Conservation (phyloP, 2,888 invertebrate species). For the Andrena trimmerana region DNA sequence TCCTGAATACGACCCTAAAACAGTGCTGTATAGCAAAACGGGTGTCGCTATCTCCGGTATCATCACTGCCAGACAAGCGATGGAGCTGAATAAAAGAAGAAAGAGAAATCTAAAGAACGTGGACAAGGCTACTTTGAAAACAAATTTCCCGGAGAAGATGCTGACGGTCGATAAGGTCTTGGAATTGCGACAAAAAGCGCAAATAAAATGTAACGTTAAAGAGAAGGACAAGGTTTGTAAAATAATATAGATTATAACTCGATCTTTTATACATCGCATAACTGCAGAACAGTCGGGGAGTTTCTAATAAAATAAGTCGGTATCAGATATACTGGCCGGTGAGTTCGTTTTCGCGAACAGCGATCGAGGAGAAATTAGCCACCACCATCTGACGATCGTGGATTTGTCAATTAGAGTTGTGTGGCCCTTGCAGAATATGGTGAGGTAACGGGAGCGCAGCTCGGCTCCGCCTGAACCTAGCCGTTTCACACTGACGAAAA, state of each 20-base stretch:
- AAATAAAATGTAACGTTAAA: constrained; percentile 74
- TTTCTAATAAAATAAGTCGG: no score
- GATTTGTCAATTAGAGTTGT: no score
- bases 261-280: not conserved
- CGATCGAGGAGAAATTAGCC: no score
- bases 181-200: constrained; percentile 74
- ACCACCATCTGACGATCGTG: no score
- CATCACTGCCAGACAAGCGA: constrained; percentile 85
- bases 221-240: constrained; percentile 64
- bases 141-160: constrained; percentile 35
- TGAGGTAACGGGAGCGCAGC: no score
- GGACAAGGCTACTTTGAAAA: constrained; percentile 5
- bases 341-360: no score
- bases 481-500: no score
- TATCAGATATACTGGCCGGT: no score
- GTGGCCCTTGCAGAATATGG: no score
- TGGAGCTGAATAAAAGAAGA: constrained; percentile 76
- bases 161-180: constrained; percentile 64
- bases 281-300: not conserved
- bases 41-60: constrained; percentile 85
- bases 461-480: no score
- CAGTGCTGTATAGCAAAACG: constrained; percentile 85
- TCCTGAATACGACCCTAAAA: constrained; percentile 84
- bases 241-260: not conserved
- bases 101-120: constrained; percentile 44